phyloP scores from a whole-genome alignment of 2,797 vertebrate species.

The Rhodeus uyekii region DNA sequence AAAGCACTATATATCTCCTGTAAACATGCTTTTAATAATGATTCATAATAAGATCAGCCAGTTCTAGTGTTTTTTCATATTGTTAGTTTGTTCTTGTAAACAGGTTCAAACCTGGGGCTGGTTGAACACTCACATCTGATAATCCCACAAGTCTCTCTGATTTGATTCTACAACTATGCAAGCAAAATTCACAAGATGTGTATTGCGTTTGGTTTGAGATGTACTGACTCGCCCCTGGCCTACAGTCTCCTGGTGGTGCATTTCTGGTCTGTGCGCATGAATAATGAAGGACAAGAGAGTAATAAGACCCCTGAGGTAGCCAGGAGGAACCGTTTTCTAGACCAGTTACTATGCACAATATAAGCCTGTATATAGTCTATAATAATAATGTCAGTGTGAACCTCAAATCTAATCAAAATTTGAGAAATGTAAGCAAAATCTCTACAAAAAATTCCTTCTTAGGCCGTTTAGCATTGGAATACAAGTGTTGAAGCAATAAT shows the following conservation, averaged over 20 bases:
- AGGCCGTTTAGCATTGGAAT: neutral
- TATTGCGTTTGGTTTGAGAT: neutral
- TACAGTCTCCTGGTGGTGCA: conserved; percentile 31
- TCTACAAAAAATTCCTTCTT: neutral
- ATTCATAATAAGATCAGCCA: neutral
- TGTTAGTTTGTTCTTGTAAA: neutral
- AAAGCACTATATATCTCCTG: neutral
- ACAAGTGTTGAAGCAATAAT: neutral
- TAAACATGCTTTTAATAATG: neutral
- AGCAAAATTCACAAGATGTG: neutral
- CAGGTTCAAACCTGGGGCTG: neutral
- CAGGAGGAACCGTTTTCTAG: conserved; percentile 25
- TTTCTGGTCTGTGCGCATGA: conserved; percentile 49
- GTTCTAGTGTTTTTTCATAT: neutral
- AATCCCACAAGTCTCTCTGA: neutral
- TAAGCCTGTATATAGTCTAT: neutral
- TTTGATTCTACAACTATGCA: neutral
- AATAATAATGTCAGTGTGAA: neutral
- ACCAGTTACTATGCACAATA: conserved; percentile 15
- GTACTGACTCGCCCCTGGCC: conserved; percentile 5
- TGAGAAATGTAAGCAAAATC: no score
- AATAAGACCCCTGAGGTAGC: conserved; percentile 48
- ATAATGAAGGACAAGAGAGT: conserved; percentile 53
- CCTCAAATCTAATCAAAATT: neutral
- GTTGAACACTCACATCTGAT: neutral